phyloP scores from a whole-genome alignment of 2,797 vertebrate species.

The Phoebastria nigripes region DNA sequence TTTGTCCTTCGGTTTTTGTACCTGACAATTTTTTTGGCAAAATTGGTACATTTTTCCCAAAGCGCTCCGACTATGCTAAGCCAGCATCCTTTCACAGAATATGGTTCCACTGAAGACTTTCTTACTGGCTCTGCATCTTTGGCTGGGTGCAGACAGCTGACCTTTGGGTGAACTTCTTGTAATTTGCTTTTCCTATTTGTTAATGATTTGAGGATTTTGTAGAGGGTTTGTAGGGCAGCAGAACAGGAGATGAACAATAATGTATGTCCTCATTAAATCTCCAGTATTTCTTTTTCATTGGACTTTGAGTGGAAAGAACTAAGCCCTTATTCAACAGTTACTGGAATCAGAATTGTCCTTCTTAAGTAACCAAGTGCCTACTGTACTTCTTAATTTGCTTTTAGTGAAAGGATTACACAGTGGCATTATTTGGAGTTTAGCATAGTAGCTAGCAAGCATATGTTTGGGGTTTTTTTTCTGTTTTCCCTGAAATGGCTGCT shows the following conservation, averaged over 20 bases:
- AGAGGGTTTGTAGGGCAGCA: neutral
- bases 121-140: neutral
- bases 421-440: neutral
- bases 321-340: neutral
- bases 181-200: conserved; percentile 24
- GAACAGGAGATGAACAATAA: conserved; percentile 2
- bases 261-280: conserved; percentile 12
- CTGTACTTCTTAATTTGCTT: neutral
- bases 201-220: neutral
- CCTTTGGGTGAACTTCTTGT: neutral
- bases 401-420: neutral
- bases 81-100: neutral
- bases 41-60: neutral
- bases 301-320: neutral
- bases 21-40: neutral
- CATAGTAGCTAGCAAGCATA: neutral
- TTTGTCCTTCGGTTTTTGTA: neutral
- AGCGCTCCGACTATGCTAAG: neutral
- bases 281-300: neutral
- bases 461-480: neutral
- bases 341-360: neutral
- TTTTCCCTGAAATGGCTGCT: neutral
- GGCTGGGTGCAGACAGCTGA: neutral
- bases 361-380: neutral
- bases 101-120: neutral